Evolutionary conservation across 35 echinoderm and acorn worm species (phyloP), one percentile per base, ranked within the genome.

Genomic region (Patiria miniata): DNA sequence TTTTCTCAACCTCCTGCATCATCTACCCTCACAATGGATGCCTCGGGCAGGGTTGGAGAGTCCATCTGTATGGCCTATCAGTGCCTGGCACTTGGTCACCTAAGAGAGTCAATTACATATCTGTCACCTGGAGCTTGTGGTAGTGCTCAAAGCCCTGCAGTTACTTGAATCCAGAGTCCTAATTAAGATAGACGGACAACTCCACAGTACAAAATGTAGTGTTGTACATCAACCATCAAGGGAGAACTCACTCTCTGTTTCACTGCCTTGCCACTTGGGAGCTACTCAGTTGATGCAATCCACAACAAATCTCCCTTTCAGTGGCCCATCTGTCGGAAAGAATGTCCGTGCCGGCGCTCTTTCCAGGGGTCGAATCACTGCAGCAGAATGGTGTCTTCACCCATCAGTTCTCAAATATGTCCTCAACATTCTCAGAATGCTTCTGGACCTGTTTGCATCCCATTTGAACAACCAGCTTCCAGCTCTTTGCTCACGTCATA

Each of bases 391-490:
- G 60, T 61, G 2, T n/a, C 80, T 90, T 8, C 50, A 69, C 37
- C 88, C 79, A 2, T 33, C 36, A 18, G 58, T 51, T 1, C 17
- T 42, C 18, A 23, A 44, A 60, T 37, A 39, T 8, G 15, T 77
- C 1, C 37, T 84, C 32, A 51, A 77, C 18, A 54, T 52, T 16
- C 40, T 84, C 8, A 55, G 7, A n/a, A 26, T 47, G 12, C 89
- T 60, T 8, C 34, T 85, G 28, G 89, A 91, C 51, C 89, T 91
- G 28, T 91, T 91, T 65, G 83, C 89, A 28, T 79, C 89, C 1
- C 22, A 42, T 28, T 16, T 37, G 7, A 91, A 79, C 61, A 0
- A 40, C 40, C 78, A 85, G 59, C 82, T 79, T 16, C 89, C 23
- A 50, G 17, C 39, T 1, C 58, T 52, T 86, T 85, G 81, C 78